Percentiles rank a stretch among this genome's conserved stretches.
Evolutionary conservation across 1,140 invertebrate genomes (phyloP).

Genomic region (Macrostomum lignano): DNA sequence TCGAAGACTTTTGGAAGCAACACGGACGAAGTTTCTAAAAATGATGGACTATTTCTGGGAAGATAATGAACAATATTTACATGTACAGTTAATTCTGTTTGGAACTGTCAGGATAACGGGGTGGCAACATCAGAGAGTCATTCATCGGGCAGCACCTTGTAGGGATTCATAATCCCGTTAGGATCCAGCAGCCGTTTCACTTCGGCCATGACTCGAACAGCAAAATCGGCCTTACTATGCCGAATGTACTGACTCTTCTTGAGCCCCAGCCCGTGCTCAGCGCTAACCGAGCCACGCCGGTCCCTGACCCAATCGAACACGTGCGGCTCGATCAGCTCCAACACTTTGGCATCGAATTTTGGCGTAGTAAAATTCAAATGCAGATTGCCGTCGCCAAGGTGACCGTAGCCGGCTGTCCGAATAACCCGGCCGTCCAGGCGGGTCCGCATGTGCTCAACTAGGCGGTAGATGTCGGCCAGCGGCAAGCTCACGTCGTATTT

Average conservation of each 20-base stretch:
- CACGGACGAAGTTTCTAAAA: too few species aligned
- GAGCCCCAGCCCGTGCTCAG: constrained; percentile 71
- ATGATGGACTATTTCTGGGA: too few species aligned
- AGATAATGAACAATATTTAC: too few species aligned
- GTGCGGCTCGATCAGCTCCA: constrained; percentile 50
- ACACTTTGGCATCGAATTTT: constrained; percentile 39
- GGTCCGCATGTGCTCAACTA: constrained; percentile 42
- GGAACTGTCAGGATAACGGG: constrained; percentile 33
- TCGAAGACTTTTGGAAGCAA: too few species aligned
- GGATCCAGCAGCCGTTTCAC: constrained; percentile 64
- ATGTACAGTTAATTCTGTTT: too few species aligned
- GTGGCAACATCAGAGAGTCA: neutral
- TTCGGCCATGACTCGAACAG: constrained; percentile 48
- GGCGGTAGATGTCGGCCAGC: constrained; percentile 46
- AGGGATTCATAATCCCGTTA: constrained; percentile 70
- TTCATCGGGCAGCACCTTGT: constrained; percentile 43
- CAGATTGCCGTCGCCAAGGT: constrained; percentile 54
- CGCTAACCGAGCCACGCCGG: constrained; percentile 56
- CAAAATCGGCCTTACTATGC: constrained; percentile 45
- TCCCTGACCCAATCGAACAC: constrained; percentile 56
- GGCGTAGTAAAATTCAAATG: constrained; percentile 54
- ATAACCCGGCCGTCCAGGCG: constrained; percentile 25
- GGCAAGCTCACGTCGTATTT: constrained; percentile 84
- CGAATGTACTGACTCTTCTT: constrained; percentile 51
- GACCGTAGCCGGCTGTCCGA: constrained; percentile 55